These are phyloP conservation scores for Drosophila robusta DNA, from an alignment of 2,888 invertebrate species.

Conservation along the genomic window DNA sequence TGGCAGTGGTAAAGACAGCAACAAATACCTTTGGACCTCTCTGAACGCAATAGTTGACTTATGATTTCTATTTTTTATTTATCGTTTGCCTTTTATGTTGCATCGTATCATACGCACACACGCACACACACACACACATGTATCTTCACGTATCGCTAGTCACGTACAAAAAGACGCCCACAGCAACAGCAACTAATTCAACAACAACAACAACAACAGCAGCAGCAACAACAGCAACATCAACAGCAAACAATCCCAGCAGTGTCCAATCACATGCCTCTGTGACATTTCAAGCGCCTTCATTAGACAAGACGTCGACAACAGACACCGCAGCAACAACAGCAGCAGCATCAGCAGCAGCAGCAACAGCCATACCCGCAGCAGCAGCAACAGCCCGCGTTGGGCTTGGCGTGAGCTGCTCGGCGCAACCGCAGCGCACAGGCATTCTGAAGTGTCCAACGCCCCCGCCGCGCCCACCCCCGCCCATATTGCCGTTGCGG, in stretches of 20 bases:
- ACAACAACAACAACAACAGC: slow-evolving; percentile 52
- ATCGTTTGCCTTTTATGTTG: slow-evolving; percentile 38
- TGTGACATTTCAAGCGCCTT: slow-evolving; percentile 80
- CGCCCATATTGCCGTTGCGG: slow-evolving; percentile 61
- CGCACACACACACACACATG: slow-evolving; percentile 62
- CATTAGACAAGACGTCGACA: slow-evolving; percentile 58
- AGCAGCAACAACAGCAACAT: slow-evolving; percentile 30
- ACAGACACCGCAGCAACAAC: slow-evolving; percentile 34
- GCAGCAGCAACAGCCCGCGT: slow-evolving; percentile 37
- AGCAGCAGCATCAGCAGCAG: slow-evolving; percentile 23
- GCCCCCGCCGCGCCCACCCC: slow-evolving; percentile 77
- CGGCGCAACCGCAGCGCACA: slow-evolving; percentile 49
- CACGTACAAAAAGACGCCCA: slow-evolving; percentile 92
- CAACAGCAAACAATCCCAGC: slow-evolving; percentile 57
- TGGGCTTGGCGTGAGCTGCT: slow-evolving; percentile 56
- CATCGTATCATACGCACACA: slow-evolving; percentile 18
- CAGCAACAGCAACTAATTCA: slow-evolving; percentile 47
- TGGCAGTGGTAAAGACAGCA: slow-evolving; percentile 82
- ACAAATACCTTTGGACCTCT: slow-evolving; percentile 8
- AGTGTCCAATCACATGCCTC: slow-evolving; percentile 75
- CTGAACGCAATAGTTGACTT: slow-evolving; percentile 32
- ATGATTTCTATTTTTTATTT: slow-evolving; percentile 53
- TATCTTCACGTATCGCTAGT: slow-evolving; percentile 86
- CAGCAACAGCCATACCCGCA: slow-evolving; percentile 25
- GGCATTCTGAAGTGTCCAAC: slow-evolving; percentile 74